Evolutionary conservation across 2,797 vertebrate species (phyloP).

Genomic region (Phrynocephalus vlangalii): DNA sequence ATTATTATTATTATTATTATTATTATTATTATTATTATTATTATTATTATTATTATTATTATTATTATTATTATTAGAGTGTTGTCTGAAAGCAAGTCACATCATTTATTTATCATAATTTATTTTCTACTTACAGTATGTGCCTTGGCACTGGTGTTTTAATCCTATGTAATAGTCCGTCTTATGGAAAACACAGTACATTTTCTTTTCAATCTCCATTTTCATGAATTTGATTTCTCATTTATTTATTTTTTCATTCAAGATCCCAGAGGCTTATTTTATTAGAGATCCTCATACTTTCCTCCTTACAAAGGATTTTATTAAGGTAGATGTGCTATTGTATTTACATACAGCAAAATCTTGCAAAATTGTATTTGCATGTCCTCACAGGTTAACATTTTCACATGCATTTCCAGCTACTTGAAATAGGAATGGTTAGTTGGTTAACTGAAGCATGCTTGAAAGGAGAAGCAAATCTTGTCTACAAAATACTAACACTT

Average conservation of each 20-base stretch:
- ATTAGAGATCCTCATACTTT: slow-evolving; percentile 83
- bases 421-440: slow-evolving; percentile 88
- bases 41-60: too few species aligned
- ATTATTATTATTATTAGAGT: not conserved
- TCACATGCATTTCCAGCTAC: slow-evolving; percentile 78
- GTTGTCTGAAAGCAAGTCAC: not conserved
- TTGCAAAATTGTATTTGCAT: slow-evolving; percentile 82
- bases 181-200: slow-evolving; percentile 22
- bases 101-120: slow-evolving; percentile 11
- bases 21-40: not conserved
- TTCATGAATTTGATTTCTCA: slow-evolving; percentile 53
- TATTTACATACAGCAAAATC: slow-evolving; percentile 40
- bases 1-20: not conserved
- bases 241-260: slow-evolving; percentile 58
- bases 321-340: slow-evolving; percentile 76
- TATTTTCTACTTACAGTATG: not conserved
- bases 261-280: slow-evolving; percentile 82
- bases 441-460: slow-evolving; percentile 94
- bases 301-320: slow-evolving; percentile 81
- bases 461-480: slow-evolving; percentile 94
- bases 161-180: slow-evolving; percentile 37
- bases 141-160: not conserved
- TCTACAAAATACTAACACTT: slow-evolving; percentile 96
- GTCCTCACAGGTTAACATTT: slow-evolving; percentile 91
- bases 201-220: slow-evolving; percentile 40